Percentiles rank a stretch among this genome's conserved stretches.
Evolutionary conservation across 2,888 invertebrate species (phyloP).

Genomic region (Zonitis immaculata): DNA sequence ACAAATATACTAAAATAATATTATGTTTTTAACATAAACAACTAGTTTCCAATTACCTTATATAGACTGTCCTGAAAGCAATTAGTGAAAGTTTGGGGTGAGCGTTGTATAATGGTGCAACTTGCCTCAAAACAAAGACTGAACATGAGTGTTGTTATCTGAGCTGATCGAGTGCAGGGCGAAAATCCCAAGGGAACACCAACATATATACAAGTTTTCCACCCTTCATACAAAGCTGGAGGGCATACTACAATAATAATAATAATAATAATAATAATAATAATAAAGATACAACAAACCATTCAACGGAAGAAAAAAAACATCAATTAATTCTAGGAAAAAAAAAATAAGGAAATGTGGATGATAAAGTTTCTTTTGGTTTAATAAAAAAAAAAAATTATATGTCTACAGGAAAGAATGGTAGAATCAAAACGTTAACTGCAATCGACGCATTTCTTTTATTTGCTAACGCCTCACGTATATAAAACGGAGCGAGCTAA

Average conservation of each 20-base stretch:
- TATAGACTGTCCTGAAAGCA: conserved; percentile 35
- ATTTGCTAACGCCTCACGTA: conserved; percentile 44
- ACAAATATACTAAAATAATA: neutral
- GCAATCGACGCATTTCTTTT: conserved; percentile 35
- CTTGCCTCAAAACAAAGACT: conserved; percentile 39
- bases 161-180: conserved; percentile 40
- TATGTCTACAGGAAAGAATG: no score
- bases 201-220: conserved; percentile 30
- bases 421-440: neutral
- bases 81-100: conserved; percentile 39
- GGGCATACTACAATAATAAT: conserved; percentile 19
- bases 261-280: no score
- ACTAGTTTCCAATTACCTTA: conserved; percentile 23
- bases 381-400: no score
- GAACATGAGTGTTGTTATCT: conserved; percentile 43
- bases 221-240: conserved; percentile 24
- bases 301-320: neutral
- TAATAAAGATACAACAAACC: neutral
- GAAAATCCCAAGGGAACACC: conserved; percentile 24
- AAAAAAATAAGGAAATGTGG: no score
- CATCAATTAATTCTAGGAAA: neutral
- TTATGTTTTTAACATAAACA: neutral
- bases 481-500: conserved; percentile 38
- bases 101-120: conserved; percentile 34
- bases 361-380: no score